Percentiles rank a stretch among this genome's conserved stretches.
phyloP scores from a whole-genome alignment of 2,888 invertebrate genomes.

The Plebejus argus region DNA sequence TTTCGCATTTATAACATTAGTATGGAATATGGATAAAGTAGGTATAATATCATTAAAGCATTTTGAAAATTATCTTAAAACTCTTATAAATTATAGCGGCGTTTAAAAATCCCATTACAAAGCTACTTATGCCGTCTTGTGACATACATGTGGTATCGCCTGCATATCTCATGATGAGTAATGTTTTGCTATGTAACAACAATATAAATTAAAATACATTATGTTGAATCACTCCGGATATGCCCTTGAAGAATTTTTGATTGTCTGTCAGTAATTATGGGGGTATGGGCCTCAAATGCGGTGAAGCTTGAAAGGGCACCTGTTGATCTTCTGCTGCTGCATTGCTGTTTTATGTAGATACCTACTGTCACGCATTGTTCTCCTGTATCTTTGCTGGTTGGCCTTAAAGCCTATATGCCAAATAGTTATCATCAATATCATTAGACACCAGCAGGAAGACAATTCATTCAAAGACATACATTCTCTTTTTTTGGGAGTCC shows the following conservation, averaged over 20 bases:
- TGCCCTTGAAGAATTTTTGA: conserved; percentile 1
- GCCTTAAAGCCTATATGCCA: too few species aligned
- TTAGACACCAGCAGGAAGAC: too few species aligned
- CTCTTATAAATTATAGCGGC: too few species aligned
- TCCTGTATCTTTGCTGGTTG: too few species aligned
- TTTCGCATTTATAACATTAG: neutral
- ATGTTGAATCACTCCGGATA: conserved; percentile 2
- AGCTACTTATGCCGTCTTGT: neutral
- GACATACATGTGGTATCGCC: neutral
- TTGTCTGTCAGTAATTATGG: neutral
- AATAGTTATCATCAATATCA: too few species aligned
- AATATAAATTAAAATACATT: neutral
- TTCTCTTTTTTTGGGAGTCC: too few species aligned
- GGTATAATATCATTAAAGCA: neutral
- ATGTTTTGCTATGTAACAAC: neutral
- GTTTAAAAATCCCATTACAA: neutral
- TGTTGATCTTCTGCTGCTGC: neutral
- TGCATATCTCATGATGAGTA: neutral
- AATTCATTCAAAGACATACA: too few species aligned
- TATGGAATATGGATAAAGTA: too few species aligned
- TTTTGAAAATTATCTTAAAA: neutral
- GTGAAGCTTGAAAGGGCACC: neutral
- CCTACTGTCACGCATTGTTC: too few species aligned
- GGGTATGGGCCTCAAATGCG: neutral
- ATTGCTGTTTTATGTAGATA: too few species aligned